Conservation (phyloP, 2,113 vertebrate species). For the Ellobius talpinus region DNA sequence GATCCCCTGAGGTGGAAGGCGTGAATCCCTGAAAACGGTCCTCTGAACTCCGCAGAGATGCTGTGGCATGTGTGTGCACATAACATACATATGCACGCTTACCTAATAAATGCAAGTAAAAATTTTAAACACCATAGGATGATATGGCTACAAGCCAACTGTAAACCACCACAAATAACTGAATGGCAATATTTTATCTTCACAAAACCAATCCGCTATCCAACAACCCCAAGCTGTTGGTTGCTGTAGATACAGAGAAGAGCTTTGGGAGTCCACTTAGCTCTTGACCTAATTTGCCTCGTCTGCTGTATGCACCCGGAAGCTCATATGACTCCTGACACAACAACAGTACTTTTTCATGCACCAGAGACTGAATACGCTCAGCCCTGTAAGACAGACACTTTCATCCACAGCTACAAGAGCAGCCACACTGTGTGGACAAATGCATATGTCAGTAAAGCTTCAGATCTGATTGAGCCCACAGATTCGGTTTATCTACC, state of each 20-base stretch:
- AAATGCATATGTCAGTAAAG: neutral
- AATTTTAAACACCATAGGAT: neutral
- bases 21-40: neutral
- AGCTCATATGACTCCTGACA: neutral
- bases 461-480: neutral
- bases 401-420: neutral
- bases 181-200: neutral
- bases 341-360: neutral
- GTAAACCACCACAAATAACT: neutral
- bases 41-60: neutral
- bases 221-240: neutral
- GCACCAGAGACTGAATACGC: neutral
- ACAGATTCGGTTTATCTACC: neutral
- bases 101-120: neutral
- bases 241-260: neutral
- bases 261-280: neutral
- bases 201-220: neutral
- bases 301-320: neutral
- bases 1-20: neutral
- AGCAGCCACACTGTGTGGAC: neutral
- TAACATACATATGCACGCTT: too few species aligned
- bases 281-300: neutral
- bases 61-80: neutral
- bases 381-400: neutral
- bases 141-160: neutral